A percentile compares a stretch with the other conserved stretches of the same genome.
phyloP scores from a whole-genome alignment of 2,888 invertebrate genomes.

The Buathra laborator region DNA sequence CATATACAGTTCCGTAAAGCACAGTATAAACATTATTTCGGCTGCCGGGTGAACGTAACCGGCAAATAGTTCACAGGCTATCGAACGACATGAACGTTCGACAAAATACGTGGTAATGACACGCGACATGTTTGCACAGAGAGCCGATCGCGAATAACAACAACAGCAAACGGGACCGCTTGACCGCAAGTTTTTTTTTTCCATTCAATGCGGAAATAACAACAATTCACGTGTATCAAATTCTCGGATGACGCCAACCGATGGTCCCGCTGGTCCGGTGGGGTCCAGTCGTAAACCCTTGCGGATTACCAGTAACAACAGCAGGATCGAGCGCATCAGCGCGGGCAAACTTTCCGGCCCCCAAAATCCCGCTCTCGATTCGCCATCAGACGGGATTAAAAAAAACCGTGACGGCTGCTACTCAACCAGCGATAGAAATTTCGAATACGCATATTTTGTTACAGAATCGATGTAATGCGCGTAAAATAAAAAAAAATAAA shows the following conservation, averaged over 20 bases:
- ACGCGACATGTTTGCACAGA: background rate
- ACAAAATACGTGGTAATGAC: background rate
- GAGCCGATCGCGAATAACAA: slow-evolving; percentile 9
- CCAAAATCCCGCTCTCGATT: slow-evolving; percentile 35
- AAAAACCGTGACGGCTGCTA: slow-evolving; percentile 29
- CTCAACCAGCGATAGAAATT: background rate
- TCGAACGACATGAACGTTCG: background rate
- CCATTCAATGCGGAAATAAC: slow-evolving; percentile 35
- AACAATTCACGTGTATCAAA: slow-evolving; percentile 57
- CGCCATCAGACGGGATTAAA: slow-evolving; percentile 33
- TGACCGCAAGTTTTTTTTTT: slow-evolving; percentile 54
- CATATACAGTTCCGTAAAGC: too few species aligned
- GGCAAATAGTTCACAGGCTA: background rate
- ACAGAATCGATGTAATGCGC: background rate
- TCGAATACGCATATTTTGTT: background rate
- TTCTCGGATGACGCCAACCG: slow-evolving; percentile 42
- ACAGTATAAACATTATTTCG: too few species aligned
- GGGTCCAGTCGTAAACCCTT: slow-evolving; percentile 31
- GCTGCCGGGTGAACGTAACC: too few species aligned
- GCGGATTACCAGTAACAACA: slow-evolving; percentile 34
- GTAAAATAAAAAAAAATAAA: background rate
- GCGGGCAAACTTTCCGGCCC: background rate
- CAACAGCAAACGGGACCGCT: slow-evolving; percentile 29
- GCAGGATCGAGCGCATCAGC: background rate
- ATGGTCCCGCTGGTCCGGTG: background rate